Percentiles rank a stretch among this genome's conserved stretches.
Evolutionary conservation across 2,797 vertebrate species (phyloP).

Genomic region (Tenualosa ilisha): DNA sequence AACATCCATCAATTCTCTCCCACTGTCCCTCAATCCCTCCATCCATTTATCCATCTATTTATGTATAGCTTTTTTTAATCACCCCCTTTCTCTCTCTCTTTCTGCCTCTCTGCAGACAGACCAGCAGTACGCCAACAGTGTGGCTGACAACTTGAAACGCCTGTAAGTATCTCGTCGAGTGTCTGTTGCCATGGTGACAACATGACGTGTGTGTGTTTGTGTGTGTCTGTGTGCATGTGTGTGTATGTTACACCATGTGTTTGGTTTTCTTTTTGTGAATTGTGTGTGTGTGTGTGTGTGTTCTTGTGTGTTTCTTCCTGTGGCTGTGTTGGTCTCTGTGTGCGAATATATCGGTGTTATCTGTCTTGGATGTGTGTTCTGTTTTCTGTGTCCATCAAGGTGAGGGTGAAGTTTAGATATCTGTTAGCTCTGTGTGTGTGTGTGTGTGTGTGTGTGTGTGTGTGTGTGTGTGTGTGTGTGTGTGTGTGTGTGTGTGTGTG

Average conservation of each 20-base stretch:
- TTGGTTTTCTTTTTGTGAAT: background rate
- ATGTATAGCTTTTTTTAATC: background rate
- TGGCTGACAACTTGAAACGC: conserved; percentile 92
- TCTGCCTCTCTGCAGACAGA: conserved; percentile 79
- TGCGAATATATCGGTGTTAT: background rate
- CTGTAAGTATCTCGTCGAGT: conserved; percentile 81
- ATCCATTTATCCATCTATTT: background rate
- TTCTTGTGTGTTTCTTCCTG: background rate
- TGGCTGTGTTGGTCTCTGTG: background rate
- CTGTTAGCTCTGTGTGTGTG: background rate
- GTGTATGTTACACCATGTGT: background rate
- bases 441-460: background rate
- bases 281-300: background rate
- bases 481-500: background rate
- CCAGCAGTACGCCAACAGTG: conserved; percentile 86
- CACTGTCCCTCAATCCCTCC: background rate
- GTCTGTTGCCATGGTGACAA: conserved; percentile 45
- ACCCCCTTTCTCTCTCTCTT: conserved; percentile 10
- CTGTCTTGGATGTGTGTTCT: too few species aligned
- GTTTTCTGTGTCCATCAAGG: too few species aligned
- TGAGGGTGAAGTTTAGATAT: background rate
- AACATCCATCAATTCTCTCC: background rate
- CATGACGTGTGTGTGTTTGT: conserved; percentile 1
- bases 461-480: background rate
- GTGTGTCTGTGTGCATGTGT: conserved; percentile 13